phyloP scores from a whole-genome alignment of 2,888 invertebrate species.

The Acronicta psi region DNA sequence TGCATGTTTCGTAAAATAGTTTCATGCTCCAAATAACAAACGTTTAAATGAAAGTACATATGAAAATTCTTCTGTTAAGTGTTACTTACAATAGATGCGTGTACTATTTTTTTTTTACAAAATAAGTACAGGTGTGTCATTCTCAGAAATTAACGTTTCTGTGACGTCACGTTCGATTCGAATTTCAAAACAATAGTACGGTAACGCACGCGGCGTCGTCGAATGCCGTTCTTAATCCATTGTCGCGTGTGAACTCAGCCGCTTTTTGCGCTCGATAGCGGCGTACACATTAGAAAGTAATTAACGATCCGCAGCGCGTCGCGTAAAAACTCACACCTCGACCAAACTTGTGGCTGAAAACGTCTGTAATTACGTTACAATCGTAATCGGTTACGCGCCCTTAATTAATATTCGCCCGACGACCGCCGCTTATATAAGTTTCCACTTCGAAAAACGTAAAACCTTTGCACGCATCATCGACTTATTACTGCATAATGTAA shows the following conservation, averaged over 20 bases:
- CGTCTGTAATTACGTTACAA: slow-evolving; percentile 73
- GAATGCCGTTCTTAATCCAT: slow-evolving; percentile 71
- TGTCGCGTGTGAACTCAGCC: slow-evolving; percentile 80
- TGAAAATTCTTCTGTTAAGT: slow-evolving; percentile 72
- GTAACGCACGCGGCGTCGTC: slow-evolving; percentile 73
- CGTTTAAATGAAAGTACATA: slow-evolving; percentile 82
- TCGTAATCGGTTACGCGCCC: slow-evolving; percentile 77
- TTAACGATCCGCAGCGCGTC: slow-evolving; percentile 73
- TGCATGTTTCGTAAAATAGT: slow-evolving; percentile 88
- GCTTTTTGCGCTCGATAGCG: slow-evolving; percentile 72
- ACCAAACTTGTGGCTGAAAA: slow-evolving; percentile 67
- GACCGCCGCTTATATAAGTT: slow-evolving; percentile 75
- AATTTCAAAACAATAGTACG: slow-evolving; percentile 83
- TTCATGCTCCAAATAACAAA: slow-evolving; percentile 85
- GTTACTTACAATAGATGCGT: slow-evolving; percentile 37
- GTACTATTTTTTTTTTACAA: slow-evolving; percentile 39
- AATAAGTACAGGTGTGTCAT: slow-evolving; percentile 57
- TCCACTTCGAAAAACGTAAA: slow-evolving; percentile 74
- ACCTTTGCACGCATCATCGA: slow-evolving; percentile 79
- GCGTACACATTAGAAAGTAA: slow-evolving; percentile 83
- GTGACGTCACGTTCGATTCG: slow-evolving; percentile 77
- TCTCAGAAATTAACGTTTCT: slow-evolving; percentile 77
- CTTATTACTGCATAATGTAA: slow-evolving; percentile 77
- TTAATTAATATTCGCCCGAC: slow-evolving; percentile 74
- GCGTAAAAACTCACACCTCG: slow-evolving; percentile 67